These are phyloP conservation scores for Gymnoscopelus braueri DNA, from an alignment of 2,797 vertebrate species.

Conservation along the genomic window DNA sequence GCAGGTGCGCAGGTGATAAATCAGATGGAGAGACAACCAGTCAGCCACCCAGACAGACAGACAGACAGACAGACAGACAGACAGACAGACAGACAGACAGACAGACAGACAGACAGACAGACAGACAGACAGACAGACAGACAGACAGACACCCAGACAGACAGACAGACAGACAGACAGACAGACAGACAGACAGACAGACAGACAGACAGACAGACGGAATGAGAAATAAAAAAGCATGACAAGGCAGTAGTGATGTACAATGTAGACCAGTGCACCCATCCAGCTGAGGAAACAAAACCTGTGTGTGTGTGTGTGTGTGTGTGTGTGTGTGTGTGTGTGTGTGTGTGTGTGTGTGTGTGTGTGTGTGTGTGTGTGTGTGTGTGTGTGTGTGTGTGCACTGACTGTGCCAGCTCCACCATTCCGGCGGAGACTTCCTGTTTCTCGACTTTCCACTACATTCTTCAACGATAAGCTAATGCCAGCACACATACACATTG, in stretches of 20 bases:
- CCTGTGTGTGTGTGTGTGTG: neutral
- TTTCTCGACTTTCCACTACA: constrained; percentile 77
- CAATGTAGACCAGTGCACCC: neutral
- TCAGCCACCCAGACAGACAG: neutral
- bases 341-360: neutral
- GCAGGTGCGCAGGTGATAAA: too few species aligned
- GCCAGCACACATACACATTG: neutral
- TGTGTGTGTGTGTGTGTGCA: constrained; percentile 44
- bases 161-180: too few species aligned
- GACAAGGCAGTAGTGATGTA: constrained; percentile 9
- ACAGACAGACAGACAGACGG: neutral
- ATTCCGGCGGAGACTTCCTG: constrained; percentile 69
- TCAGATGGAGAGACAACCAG: neutral
- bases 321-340: neutral
- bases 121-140: neutral
- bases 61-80: too few species aligned
- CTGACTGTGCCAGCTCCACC: constrained; percentile 59
- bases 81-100: too few species aligned
- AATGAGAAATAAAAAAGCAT: neutral
- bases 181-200: too few species aligned
- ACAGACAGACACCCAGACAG: too few species aligned
- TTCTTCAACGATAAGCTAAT: constrained; percentile 64
- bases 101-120: too few species aligned
- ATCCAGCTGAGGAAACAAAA: constrained; percentile 5
- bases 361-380: constrained; percentile 19